These are phyloP conservation scores for Eurytoma adleriae DNA, from an alignment of 2,888 invertebrate genomes.

Conservation along the genomic window DNA sequence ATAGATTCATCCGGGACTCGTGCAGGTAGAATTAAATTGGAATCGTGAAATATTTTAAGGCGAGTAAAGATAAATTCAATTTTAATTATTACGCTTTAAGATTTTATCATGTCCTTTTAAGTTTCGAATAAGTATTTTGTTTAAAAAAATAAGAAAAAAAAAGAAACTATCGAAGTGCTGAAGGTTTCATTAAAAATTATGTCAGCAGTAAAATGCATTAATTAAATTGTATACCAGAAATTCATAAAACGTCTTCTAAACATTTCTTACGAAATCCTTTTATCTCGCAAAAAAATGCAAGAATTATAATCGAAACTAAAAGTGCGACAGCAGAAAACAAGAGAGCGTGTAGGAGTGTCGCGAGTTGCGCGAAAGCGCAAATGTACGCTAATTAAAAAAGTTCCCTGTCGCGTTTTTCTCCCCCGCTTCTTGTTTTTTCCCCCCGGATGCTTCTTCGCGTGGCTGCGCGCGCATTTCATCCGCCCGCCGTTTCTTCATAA, in stretches of 20 bases:
- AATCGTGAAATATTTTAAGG: background rate
- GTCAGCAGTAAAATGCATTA: too few species aligned
- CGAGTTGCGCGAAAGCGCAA: slow-evolving; percentile 57
- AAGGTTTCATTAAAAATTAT: too few species aligned
- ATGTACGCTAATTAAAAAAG: slow-evolving; percentile 64
- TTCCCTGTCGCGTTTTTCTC: slow-evolving; percentile 35
- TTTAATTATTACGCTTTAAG: too few species aligned
- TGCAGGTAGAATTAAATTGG: background rate
- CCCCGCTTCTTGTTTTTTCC: slow-evolving; percentile 1
- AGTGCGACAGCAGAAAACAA: slow-evolving; percentile 23
- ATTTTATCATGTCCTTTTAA: too few species aligned
- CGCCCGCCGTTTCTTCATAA: slow-evolving; percentile 46
- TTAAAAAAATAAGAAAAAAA: too few species aligned
- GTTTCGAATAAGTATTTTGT: too few species aligned
- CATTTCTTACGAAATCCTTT: too few species aligned
- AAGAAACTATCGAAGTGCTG: too few species aligned
- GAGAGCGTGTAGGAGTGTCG: slow-evolving; percentile 58
- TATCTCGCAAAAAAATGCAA: background rate
- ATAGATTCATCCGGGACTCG: background rate
- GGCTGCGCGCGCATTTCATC: slow-evolving; percentile 18
- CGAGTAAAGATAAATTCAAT: too few species aligned
- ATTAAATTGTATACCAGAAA: too few species aligned
- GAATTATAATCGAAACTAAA: background rate
- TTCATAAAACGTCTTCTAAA: too few species aligned
- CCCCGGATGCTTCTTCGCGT: slow-evolving; percentile 38